Evolutionary conservation across 2,888 invertebrate species (phyloP), one percentile per base, ranked within the genome.

Genomic region (Ormyrus labotus): DNA sequence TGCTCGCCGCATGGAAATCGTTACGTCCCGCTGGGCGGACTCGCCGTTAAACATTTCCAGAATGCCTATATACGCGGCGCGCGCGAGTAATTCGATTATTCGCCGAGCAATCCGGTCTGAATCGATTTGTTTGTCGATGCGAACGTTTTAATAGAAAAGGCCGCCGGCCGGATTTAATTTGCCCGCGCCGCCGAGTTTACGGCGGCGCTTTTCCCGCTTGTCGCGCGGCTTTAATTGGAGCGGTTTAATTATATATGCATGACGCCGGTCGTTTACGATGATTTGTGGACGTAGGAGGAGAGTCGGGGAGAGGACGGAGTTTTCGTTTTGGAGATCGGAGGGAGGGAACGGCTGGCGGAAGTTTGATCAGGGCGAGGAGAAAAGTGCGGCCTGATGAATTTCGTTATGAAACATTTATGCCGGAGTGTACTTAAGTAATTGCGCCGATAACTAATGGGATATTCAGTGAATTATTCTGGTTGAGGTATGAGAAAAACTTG

Each of bases 81-180:
- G 60, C 69, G 57, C 13, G 34, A 10, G 65, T 71, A 71, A 78
- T 78, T 78, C 71, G 78, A 78, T 72, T 78, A 78, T 78, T 78
- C 68, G 61, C 76, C 34, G 10, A 34, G 19, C 48, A 6, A 60
- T 13, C 71, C 48, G 64, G 47, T 73, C 65, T 13, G 11, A 63
- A 5, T 64, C 64, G 73, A 64, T 67, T 78, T 78, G 78, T 67
- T 81, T 77, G 73, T 81, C 76, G 80, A 82, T 65, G 76, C 76
- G 73, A 72, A 69, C 78, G 78, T 73, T 70, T 65, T 83, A 82
- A 81, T 81, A 83, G 83, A 80, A 81, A 81, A 82, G 71, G 61
- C 58, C 60, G 63, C 71, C 48, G 6, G 61, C 10, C 19, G 45
- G 34, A 47, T 48, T 70, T 64, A 45, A 45, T 61, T 45, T n/a